Base-by-base conservation (phyloP, 2,888 invertebrate species). In the Phragmatobia fuliginosa region DNA sequence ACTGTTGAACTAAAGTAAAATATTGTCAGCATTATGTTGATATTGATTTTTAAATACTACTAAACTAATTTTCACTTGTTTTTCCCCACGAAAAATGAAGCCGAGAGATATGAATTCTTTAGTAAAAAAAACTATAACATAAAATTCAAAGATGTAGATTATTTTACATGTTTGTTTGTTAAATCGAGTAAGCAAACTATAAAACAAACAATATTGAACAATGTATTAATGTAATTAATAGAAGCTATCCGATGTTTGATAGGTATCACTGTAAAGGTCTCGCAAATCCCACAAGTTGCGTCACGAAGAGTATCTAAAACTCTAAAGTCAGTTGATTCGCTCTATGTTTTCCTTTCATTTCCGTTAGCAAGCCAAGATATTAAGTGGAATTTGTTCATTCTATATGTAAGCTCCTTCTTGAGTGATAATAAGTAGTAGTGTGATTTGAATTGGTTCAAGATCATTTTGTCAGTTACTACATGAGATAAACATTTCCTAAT, bases 131-230 rank as follows among this genome's bases (percentile, higher is more conserved):
- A 4, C 28, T 28, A 28, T 28, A 28, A 4, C 4, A 56, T 56
- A 28, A 56, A 28, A 28, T 28, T 6, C 16, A 56, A 56, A 28
- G 2, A 56, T 28, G 16, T 28, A n/a, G n/a, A n/a, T n/a, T n/a
- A n/a, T n/a, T n/a, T n/a, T n/a, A 56, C 45, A 14, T 4, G 21
- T 14, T 28, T 28, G 16, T 4, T 1, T 28, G 28, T 56, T 16
- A 28, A 28, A n/a, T 31, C 31, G 7, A 41, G 18, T 14, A 18
- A 41, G 18, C 18, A 18, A 62, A 45, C 28, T 52, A 49, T 36
- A 25, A 64, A 32, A 25, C 21, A 33, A 52, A 16, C 56, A 56
- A 49, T 73, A 67, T 68, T n/a, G 69, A 81, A 73, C 79, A 81
- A 62, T 68, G 62, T 70, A n/a, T 58, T 60, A 60, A 25, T n/a